These are phyloP conservation scores for Ruditapes philippinarum DNA, from an alignment of 1,140 invertebrate species.

Conservation along the genomic window DNA sequence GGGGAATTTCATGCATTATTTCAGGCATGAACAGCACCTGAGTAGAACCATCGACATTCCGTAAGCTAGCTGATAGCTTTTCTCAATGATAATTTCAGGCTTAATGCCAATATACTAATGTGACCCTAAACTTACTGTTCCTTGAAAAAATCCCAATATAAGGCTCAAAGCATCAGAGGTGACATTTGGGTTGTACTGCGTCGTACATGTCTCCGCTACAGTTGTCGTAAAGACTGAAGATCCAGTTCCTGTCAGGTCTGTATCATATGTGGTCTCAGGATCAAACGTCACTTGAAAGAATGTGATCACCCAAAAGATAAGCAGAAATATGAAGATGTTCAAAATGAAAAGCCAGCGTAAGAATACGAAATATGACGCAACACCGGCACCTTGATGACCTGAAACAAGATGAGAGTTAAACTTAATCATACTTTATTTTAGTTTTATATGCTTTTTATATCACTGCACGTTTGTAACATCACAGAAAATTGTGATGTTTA, in stretches of 20 bases:
- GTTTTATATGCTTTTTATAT: too few species aligned
- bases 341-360: conserved; percentile 76
- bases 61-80: too few species aligned
- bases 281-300: conserved; percentile 73
- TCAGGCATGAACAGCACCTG: too few species aligned
- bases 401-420: too few species aligned
- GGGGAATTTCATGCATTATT: too few species aligned
- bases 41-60: too few species aligned
- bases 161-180: conserved; percentile 55
- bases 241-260: conserved; percentile 1
- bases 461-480: too few species aligned
- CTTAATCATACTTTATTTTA: too few species aligned
- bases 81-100: too few species aligned
- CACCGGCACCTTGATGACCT: conserved; percentile 80
- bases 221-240: neutral
- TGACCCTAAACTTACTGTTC: conserved; percentile 75
- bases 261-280: neutral
- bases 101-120: too few species aligned
- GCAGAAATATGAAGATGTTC: conserved; percentile 75
- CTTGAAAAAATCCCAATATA: conserved; percentile 75
- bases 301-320: conserved; percentile 70
- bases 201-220: conserved; percentile 44
- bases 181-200: conserved; percentile 60
- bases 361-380: conserved; percentile 80
- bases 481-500: too few species aligned